These are phyloP conservation scores for Arion vulgaris DNA, from an alignment of 1,140 invertebrate genomes.

Conservation along the genomic window DNA sequence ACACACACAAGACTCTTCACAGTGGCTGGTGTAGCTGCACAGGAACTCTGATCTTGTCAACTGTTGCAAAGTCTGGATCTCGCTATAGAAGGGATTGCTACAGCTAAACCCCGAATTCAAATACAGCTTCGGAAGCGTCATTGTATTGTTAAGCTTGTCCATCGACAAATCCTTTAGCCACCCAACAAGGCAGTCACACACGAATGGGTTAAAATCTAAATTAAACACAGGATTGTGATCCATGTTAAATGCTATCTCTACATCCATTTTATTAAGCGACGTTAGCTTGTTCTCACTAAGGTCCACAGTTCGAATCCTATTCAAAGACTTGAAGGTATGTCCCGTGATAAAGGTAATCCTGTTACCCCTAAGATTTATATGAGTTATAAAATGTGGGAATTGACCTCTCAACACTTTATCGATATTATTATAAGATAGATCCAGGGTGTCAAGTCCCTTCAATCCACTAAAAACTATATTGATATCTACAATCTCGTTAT, in stretches of 20 bases:
- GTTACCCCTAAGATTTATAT: constrained; percentile 47
- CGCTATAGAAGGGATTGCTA: constrained; percentile 32
- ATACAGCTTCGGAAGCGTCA: constrained; percentile 36
- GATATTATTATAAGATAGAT: constrained; percentile 46
- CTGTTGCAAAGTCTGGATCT: constrained; percentile 22
- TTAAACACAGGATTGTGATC: constrained; percentile 41
- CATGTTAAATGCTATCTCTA: constrained; percentile 45
- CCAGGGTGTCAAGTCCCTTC: constrained; percentile 36
- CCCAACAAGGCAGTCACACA: constrained; percentile 54
- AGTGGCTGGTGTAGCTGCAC: constrained; percentile 51
- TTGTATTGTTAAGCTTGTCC: constrained; percentile 39
- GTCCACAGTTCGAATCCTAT: constrained; percentile 42
- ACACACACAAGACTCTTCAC: constrained; percentile 50
- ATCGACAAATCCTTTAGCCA: constrained; percentile 56
- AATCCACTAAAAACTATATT: constrained; percentile 34
- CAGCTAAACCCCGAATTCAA: constrained; percentile 38
- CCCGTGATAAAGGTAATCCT: constrained; percentile 40
- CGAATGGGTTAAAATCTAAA: constrained; percentile 50
- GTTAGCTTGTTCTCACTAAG: constrained; percentile 51
- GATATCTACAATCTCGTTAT: constrained; percentile 48
- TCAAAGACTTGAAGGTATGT: constrained; percentile 49
- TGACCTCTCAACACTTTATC: constrained; percentile 31
- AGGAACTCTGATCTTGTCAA: constrained; percentile 45
- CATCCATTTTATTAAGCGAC: constrained; percentile 35
- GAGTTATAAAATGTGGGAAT: constrained; percentile 44